Evolutionary conservation across 2,797 vertebrate genomes (phyloP).

Genomic region (Sparidentex hasta): DNA sequence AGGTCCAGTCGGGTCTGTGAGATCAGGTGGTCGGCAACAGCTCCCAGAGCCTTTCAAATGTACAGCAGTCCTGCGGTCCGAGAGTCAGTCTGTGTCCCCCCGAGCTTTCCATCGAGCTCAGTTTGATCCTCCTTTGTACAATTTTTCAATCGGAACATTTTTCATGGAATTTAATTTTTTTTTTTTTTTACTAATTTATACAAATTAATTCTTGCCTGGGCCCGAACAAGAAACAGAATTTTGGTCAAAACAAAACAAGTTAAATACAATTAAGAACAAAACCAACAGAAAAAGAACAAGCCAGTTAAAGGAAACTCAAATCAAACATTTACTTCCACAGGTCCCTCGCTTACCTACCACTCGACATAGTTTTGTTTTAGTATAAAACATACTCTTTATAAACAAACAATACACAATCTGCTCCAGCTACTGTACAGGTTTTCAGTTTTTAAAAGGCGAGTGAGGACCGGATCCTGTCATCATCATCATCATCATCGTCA

Average conservation of each 20-base stretch:
- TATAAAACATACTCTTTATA: constrained; percentile 92
- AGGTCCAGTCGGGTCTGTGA: constrained; percentile 60
- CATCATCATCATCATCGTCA: constrained; percentile 45
- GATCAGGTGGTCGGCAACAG: constrained; percentile 52
- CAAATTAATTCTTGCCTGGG: constrained; percentile 73
- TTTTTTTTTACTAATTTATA: constrained; percentile 74
- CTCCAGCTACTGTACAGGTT: constrained; percentile 86
- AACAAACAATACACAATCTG: constrained; percentile 91
- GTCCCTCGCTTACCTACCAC: constrained; percentile 85
- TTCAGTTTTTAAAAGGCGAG: constrained; percentile 79
- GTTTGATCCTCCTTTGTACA: constrained; percentile 64
- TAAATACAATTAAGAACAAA: constrained; percentile 71
- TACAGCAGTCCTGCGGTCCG: constrained; percentile 68
- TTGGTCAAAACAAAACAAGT: constrained; percentile 71
- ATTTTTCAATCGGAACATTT: constrained; percentile 56
- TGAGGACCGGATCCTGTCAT: constrained; percentile 60
- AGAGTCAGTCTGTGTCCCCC: constrained; percentile 48
- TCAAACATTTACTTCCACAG: constrained; percentile 85
- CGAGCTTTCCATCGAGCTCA: constrained; percentile 59
- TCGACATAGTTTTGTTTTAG: constrained; percentile 86
- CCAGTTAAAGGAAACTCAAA: constrained; percentile 76
- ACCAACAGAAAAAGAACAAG: constrained; percentile 64
- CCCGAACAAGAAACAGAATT: constrained; percentile 60
- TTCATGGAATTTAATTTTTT: constrained; percentile 55
- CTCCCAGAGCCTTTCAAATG: constrained; percentile 59